Evolutionary conservation across 2,797 vertebrate genomes (phyloP), one percentile per base, ranked within the genome.

Genomic region (Pampus argenteus): DNA sequence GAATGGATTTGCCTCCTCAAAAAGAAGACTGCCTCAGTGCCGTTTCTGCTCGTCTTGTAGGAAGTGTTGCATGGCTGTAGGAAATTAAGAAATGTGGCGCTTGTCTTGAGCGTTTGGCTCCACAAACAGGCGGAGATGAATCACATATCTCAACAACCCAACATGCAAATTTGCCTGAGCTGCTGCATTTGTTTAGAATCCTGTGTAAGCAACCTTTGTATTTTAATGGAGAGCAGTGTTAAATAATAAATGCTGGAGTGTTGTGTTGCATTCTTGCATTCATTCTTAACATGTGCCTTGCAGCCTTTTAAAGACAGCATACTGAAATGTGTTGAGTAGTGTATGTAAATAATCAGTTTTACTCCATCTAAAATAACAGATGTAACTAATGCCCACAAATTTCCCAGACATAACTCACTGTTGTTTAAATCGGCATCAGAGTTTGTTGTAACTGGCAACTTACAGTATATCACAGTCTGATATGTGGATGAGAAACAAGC

Each of bases 111-210:
- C 6, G 9, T 74, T 76, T 45, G 66, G 22, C 65, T 87, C 67
- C 54, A 65, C 68, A 79, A 76, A 75, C 66, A 65, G 74, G 25
- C 68, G 60, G 45, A 61, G 44, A 78, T 54, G 48, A 65, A 65
- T 78, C 36, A 9, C 31, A 36, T 57, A 58, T 80, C 60, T 70
- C 61, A 51, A 79, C 4, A 31, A 79, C 69, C 65, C 38, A 64
- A 65, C 70, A 82, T 83, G 73, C 75, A 83, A 84, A 87, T 74
- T 29, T 64, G 28, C n/a, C 45, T 20, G 51, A 57, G 65, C 56
- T 61, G 25, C 50, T 52, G 61, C 66, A 80, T 84, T 83, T 71
- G 44, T 84, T 81, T 62, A 45, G 47, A 57, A 48, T 48, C 36
- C 36, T 58, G 25, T 55, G 26, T 25, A 61, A 69, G 58, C 40